Conservation (phyloP, 2,797 vertebrate species). For the Paguma larvata region DNA sequence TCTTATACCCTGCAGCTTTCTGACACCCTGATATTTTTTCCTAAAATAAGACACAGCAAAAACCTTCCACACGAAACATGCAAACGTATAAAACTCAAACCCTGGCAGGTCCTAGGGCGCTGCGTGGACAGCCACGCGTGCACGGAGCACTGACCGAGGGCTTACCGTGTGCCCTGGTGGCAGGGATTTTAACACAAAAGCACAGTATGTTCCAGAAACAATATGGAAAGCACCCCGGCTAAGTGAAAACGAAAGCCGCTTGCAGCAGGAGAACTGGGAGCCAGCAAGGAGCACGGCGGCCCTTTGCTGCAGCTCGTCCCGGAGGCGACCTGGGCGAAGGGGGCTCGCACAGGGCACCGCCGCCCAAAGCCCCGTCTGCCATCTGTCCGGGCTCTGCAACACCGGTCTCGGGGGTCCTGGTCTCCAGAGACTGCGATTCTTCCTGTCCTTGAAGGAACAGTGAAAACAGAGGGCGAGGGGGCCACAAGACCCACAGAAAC, state of each 20-base stretch:
- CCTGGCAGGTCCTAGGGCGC: background rate
- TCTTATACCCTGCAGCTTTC: background rate
- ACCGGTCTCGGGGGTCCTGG: background rate
- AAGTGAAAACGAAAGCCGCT: accelerated
- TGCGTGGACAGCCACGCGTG: accelerated
- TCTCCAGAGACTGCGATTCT: background rate
- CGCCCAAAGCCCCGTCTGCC: accelerated
- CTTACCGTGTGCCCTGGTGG: accelerated
- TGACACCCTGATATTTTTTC: background rate
- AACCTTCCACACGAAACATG: background rate
- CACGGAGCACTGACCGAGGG: accelerated
- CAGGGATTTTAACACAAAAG: no score
- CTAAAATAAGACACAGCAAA: background rate
- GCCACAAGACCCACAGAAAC: background rate
- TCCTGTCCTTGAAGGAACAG: constrained; percentile 6
- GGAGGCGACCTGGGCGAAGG: accelerated
- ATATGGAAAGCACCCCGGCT: background rate
- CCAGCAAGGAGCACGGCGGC: background rate
- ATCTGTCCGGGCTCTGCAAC: accelerated
- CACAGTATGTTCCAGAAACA: accelerated
- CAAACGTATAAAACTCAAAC: background rate
- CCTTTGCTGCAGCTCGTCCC: background rate
- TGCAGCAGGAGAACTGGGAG: background rate
- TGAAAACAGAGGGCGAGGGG: background rate
- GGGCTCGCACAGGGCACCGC: accelerated